phyloP scores from a whole-genome alignment of 2,888 invertebrate species.

The Pseudococcus viburni region DNA sequence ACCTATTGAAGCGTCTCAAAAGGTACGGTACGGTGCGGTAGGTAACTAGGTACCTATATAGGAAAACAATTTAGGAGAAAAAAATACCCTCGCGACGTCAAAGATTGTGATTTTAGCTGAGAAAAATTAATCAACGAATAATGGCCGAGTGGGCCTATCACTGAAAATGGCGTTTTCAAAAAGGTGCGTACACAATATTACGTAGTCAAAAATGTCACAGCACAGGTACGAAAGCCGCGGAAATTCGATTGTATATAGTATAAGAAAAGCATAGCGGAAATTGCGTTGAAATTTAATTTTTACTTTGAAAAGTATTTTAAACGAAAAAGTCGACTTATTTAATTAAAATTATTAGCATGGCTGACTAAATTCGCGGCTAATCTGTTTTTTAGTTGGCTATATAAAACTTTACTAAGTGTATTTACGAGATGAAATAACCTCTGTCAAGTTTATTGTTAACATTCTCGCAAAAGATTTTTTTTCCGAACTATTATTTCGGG shows the following conservation, averaged over 20 bases:
- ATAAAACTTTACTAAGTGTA: conserved; percentile 23
- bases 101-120: neutral
- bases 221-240: neutral
- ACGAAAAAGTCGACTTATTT: conserved; percentile 46
- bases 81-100: neutral
- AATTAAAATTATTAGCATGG: conserved; percentile 35
- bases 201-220: neutral
- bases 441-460: conserved; percentile 17
- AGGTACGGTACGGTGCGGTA: too few relatives aligned
- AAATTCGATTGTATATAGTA: neutral
- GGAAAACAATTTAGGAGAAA: neutral
- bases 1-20: too few relatives aligned
- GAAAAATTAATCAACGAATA: neutral
- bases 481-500: neutral
- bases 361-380: conserved; percentile 23
- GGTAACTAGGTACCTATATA: too few relatives aligned
- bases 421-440: conserved; percentile 14
- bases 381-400: conserved; percentile 14
- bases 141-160: neutral
- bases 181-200: conserved; percentile 13
- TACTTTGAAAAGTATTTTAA: conserved; percentile 31
- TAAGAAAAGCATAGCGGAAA: conserved; percentile 5
- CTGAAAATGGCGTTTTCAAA: neutral
- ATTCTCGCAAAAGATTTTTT: neutral
- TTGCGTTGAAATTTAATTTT: conserved; percentile 22